Evolutionary conservation across 92 coral and sea anemone genomes (phyloP).

Genomic region (Epizoanthus fatuus): DNA sequence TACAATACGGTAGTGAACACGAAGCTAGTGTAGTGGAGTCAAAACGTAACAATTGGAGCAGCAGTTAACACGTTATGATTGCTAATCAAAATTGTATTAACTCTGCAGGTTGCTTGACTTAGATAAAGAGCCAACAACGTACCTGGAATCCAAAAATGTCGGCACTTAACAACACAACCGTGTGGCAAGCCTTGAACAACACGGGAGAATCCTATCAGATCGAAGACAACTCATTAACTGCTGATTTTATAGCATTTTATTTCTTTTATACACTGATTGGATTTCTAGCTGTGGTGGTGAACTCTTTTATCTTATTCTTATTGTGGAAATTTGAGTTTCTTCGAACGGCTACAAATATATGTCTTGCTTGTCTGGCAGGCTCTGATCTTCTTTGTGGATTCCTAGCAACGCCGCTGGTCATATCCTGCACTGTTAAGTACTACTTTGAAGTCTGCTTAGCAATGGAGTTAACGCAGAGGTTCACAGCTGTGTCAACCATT

Average conservation of each 20-base stretch:
- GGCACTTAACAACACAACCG: too few relatives aligned
- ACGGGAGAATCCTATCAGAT: background rate
- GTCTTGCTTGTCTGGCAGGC: constrained; percentile 22
- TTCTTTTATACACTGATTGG: constrained; percentile 14
- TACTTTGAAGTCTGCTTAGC: constrained; percentile 29
- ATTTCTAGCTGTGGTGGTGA: constrained; percentile 1
- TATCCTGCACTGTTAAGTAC: constrained; percentile 4
- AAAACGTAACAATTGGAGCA: too few relatives aligned
- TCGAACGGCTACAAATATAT: constrained; percentile 23
- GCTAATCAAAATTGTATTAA: too few relatives aligned
- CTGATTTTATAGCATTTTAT: background rate
- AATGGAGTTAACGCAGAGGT: constrained; percentile 22
- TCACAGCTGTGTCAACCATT: constrained; percentile 26
- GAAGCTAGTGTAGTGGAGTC: too few relatives aligned
- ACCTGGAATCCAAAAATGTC: too few relatives aligned
- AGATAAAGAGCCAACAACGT: too few relatives aligned
- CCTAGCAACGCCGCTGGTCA: constrained; percentile 30
- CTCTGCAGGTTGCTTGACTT: too few relatives aligned
- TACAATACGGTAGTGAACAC: too few relatives aligned
- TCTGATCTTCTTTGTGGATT: constrained; percentile 36
- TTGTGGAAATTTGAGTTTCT: constrained; percentile 18
- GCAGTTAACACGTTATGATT: too few relatives aligned
- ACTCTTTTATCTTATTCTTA: constrained; percentile 8
- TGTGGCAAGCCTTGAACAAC: too few relatives aligned
- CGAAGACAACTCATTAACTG: constrained; percentile 2